These are phyloP conservation scores for Acanthis flammea DNA, from an alignment of 2,797 vertebrate species.

Conservation along the genomic window DNA sequence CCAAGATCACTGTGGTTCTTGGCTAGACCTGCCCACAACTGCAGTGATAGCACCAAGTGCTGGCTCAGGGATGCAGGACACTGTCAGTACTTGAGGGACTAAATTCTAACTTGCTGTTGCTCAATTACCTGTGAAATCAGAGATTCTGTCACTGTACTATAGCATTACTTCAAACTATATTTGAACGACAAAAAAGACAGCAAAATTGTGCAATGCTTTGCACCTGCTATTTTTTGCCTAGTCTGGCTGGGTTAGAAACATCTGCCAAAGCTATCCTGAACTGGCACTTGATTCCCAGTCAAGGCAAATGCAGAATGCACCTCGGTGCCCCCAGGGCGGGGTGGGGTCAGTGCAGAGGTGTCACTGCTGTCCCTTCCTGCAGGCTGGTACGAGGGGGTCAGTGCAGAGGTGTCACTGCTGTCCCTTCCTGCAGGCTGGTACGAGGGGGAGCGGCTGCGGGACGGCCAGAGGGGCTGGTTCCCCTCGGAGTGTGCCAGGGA, in stretches of 20 bases:
- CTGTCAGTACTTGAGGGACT: not conserved
- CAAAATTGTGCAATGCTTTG: not conserved
- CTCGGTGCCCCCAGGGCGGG: not conserved
- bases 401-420: not conserved
- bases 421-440: conserved; percentile 84
- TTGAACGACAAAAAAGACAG: not conserved
- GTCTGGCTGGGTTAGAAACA: not conserved
- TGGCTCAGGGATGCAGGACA: not conserved
- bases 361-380: not conserved
- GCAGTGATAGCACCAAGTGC: fast-evolving
- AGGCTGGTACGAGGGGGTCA: conserved; percentile 92
- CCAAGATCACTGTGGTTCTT: not conserved
- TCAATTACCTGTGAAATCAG: not conserved
- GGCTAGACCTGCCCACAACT: not conserved
- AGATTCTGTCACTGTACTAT: fast-evolving
- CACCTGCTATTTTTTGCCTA: not conserved
- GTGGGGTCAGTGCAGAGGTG: not conserved
- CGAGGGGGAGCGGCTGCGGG: conserved; percentile 91
- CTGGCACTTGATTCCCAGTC: fast-evolving
- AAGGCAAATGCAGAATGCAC: fast-evolving
- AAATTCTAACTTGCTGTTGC: not conserved
- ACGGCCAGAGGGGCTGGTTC: conserved; percentile 94
- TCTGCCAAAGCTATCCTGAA: fast-evolving
- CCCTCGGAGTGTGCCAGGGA: conserved; percentile 86
- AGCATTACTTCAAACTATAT: not conserved